Conservation (phyloP, 2,888 invertebrate genomes). For the Lycaena phlaeas region DNA sequence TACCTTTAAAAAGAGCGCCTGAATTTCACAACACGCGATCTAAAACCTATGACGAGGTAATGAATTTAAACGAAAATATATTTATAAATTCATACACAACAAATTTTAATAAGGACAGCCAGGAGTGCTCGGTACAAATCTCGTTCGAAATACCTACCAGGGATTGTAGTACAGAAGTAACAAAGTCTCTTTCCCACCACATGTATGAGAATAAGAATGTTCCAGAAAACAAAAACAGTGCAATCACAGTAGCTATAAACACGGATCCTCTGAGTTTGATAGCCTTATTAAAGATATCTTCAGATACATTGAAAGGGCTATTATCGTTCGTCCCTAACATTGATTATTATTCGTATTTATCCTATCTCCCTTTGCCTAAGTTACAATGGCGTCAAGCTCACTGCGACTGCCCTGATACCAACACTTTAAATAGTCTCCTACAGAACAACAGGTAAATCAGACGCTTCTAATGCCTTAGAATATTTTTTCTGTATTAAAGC, state of each 20-base stretch:
- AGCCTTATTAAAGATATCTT: slow-evolving; percentile 39
- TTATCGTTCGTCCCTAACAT: slow-evolving; percentile 41
- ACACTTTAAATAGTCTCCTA: not conserved
- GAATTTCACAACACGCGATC: too few relatives aligned
- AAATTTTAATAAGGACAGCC: slow-evolving; percentile 12
- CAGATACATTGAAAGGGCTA: slow-evolving; percentile 38
- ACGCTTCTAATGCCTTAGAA: too few relatives aligned
- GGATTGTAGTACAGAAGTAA: slow-evolving; percentile 42
- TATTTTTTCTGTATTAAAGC: too few relatives aligned
- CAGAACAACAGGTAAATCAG: too few relatives aligned
- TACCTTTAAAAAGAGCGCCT: too few relatives aligned
- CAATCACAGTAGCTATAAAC: slow-evolving; percentile 47
- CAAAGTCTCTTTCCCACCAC: slow-evolving; percentile 25
- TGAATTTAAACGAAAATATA: not conserved
- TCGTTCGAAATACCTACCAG: slow-evolving; percentile 40
- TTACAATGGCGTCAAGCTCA: slow-evolving; percentile 10
- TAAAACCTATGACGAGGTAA: too few relatives aligned
- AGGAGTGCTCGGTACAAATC: slow-evolving; percentile 29
- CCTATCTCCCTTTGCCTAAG: slow-evolving; percentile 26
- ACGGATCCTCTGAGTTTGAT: slow-evolving; percentile 50
- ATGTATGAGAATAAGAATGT: slow-evolving; percentile 20
- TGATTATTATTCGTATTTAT: slow-evolving; percentile 33
- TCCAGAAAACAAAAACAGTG: slow-evolving; percentile 12
- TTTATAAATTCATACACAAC: not conserved
- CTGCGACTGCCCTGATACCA: not conserved